Evolutionary conservation across 2,888 invertebrate genomes (phyloP), one percentile per base, ranked within the genome.

Genomic region (Campoplex capitator): DNA sequence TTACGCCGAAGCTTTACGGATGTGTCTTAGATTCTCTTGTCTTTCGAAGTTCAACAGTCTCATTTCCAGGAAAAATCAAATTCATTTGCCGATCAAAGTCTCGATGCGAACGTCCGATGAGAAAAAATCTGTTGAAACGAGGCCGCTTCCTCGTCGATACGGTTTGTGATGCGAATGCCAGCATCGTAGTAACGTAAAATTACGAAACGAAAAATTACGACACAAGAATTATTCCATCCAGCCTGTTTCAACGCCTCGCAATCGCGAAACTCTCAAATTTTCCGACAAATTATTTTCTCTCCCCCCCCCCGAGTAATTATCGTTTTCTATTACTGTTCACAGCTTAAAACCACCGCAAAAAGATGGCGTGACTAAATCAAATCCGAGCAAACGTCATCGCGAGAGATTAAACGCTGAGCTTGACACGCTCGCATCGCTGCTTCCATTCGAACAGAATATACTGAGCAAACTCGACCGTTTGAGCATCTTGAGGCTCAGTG

Each of bases 351-450:
- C 98, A 91, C 98, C 98, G 89, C 97, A 98, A 91, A 98, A 98
- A 95, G 98, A 98, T 95, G 98, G 98, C 91, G 98, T 98, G 93
- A 98, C 98, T 82, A 98, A 98, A 95, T 98, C 98, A 94, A 99
- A 99, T 95, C 99, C 99, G 3, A 99, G 99, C 95, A 99, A 99
- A 94, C 96, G 99, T 80, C 99, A 99, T 95, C 96, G 99, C 58
- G 99, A 99, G 95, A 96, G 99, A 42, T 96, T 99, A 91, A 99
- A 99, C 95, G 99, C 99, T 11, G 99, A 99, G 95, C 95, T 99
- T 95, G 99, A 99, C 95, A 98, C 98, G 81, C 95, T 99, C 93
- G 99, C 99, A 70, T 97, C 98, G 90, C 95, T 98, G 92, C 96
- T 98, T 92, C 99, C 99, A 91, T 99, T 99, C 95, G 99, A 99